These are phyloP conservation scores for Vespertilio murinus DNA, from an alignment of 2,797 vertebrate species.

Conservation along the genomic window DNA sequence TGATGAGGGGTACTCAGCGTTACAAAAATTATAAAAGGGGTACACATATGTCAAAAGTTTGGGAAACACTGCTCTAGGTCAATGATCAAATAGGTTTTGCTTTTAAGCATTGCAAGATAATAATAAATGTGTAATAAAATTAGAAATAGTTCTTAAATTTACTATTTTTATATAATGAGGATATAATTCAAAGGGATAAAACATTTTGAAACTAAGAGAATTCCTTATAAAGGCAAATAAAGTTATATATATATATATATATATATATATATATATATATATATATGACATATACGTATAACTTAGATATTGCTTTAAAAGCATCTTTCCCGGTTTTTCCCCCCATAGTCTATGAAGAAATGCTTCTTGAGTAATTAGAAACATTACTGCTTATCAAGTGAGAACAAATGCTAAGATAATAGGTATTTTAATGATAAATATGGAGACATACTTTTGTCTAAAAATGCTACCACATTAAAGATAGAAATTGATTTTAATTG, in stretches of 20 bases:
- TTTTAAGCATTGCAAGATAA: background rate
- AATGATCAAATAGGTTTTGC: background rate
- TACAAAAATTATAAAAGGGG: no score
- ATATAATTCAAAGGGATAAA: background rate
- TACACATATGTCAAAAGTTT: no score
- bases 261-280: background rate
- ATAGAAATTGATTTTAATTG: background rate
- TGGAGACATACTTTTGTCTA: background rate
- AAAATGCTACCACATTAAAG: background rate
- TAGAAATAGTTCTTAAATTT: background rate
- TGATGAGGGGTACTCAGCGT: no score
- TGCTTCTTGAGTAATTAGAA: background rate
- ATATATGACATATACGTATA: no score
- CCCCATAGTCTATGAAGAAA: background rate
- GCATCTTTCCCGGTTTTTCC: background rate
- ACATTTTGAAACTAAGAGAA: background rate
- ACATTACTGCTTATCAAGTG: background rate
- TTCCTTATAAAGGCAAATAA: background rate
- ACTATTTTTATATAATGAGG: background rate
- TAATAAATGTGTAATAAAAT: background rate
- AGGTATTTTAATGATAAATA: conserved; percentile 16
- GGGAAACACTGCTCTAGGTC: no score
- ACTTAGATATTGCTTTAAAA: conserved; percentile 5
- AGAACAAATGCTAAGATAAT: conserved; percentile 15
- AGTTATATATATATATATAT: background rate